A percentile compares a stretch with the other conserved stretches of the same genome.
Evolutionary conservation across 2,797 vertebrate genomes (phyloP).

Genomic region (Aplochiton taeniatus): DNA sequence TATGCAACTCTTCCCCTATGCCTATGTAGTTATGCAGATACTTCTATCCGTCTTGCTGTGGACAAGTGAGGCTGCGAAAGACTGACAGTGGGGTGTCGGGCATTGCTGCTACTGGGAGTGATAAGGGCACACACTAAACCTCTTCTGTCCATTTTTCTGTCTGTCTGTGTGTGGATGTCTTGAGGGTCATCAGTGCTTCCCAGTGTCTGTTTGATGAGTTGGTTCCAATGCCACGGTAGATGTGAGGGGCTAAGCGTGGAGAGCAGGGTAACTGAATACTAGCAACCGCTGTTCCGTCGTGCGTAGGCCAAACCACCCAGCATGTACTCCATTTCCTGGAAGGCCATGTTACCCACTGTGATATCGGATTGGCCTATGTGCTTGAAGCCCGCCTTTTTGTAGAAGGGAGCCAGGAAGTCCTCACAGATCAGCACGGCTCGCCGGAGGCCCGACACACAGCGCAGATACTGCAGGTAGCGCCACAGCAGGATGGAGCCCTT

Average conservation of each 20-base stretch:
- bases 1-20: conserved; percentile 18
- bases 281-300: conserved; percentile 76
- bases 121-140: conserved; percentile 8
- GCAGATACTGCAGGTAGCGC: conserved; percentile 80
- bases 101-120: conserved; percentile 15
- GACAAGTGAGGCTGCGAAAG: conserved; percentile 13
- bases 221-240: conserved; percentile 20
- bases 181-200: conserved; percentile 19
- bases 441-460: conserved; percentile 67
- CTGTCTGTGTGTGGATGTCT: conserved; percentile 18
- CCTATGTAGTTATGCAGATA: conserved; percentile 13
- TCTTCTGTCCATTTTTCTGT: conserved; percentile 6
- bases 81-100: neutral
- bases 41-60: conserved; percentile 12
- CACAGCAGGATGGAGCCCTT: conserved; percentile 82
- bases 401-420: conserved; percentile 79
- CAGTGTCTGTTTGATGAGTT: conserved; percentile 43
- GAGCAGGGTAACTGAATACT: conserved; percentile 22
- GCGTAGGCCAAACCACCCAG: conserved; percentile 69
- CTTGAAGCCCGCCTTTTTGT: conserved; percentile 78
- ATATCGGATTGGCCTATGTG: conserved; percentile 72
- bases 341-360: conserved; percentile 67
- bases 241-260: neutral
- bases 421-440: conserved; percentile 78
- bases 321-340: conserved; percentile 79